Percentiles rank a stretch among this genome's conserved stretches.
These are phyloP conservation scores for Neoarius graeffei DNA, from an alignment of 2,113 vertebrate genomes.

Conservation along the genomic window DNA sequence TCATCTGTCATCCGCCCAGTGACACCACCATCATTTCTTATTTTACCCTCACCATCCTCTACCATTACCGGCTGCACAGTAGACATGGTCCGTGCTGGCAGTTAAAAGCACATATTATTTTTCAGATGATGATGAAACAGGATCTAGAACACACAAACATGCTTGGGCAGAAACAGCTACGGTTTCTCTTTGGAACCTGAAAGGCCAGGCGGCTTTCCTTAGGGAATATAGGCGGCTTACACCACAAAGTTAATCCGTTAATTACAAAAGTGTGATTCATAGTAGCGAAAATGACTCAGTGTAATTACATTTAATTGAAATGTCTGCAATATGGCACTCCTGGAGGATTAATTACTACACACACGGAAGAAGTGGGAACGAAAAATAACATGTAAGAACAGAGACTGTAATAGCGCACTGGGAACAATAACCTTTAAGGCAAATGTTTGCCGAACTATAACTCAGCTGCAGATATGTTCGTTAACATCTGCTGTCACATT, in stretches of 20 bases:
- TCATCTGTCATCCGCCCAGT: slow-evolving; percentile 71
- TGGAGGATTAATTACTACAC: slow-evolving; percentile 42
- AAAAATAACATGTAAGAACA: slow-evolving; percentile 28
- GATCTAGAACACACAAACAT: slow-evolving; percentile 3
- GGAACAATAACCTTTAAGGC: slow-evolving; percentile 31
- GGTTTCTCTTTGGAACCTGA: slow-evolving; percentile 2
- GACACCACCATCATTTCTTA: slow-evolving; percentile 38
- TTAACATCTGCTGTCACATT: slow-evolving; percentile 19
- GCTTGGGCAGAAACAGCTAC: slow-evolving; percentile 27
- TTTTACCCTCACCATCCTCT: slow-evolving; percentile 16
- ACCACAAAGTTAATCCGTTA: slow-evolving; percentile 46
- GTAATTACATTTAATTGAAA: slow-evolving; percentile 55
- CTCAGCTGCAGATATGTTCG: not conserved
- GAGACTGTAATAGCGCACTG: slow-evolving; percentile 9
- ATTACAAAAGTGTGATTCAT: slow-evolving; percentile 47
- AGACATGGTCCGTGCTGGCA: not conserved
- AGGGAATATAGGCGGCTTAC: slow-evolving; percentile 12
- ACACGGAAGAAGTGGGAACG: slow-evolving; percentile 1
- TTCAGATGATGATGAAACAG: slow-evolving; percentile 5
- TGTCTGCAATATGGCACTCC: slow-evolving; percentile 27
- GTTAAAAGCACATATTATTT: slow-evolving; percentile 17
- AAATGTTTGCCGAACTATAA: slow-evolving; percentile 30
- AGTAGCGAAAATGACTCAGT: slow-evolving; percentile 43
- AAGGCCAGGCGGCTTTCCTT: slow-evolving; percentile 36
- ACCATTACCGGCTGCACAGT: slow-evolving; percentile 19